phyloP scores from a whole-genome alignment of 2,113 vertebrate species.

The Chloebia gouldiae region DNA sequence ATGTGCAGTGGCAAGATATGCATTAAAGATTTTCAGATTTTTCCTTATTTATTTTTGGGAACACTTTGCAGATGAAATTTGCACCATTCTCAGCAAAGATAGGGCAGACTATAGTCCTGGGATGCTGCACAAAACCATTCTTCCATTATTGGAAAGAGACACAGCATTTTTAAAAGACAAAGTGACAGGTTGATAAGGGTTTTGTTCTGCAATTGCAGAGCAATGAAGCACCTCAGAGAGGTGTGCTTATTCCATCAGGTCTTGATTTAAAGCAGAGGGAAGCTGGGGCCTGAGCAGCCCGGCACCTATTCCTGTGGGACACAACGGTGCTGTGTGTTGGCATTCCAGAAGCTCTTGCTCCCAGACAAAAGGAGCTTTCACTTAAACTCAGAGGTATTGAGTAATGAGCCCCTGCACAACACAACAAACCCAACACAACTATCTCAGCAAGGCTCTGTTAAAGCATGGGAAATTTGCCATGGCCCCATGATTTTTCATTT shows the following conservation, averaged over 20 bases:
- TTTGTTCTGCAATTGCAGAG: not conserved
- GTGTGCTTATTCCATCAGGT: not conserved
- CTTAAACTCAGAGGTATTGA: not conserved
- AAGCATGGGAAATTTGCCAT: not conserved
- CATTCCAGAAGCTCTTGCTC: not conserved
- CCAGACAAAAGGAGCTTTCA: constrained; percentile 33
- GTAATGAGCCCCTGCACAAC: not conserved
- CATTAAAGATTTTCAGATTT: not conserved
- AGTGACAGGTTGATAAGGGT: not conserved
- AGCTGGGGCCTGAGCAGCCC: not conserved
- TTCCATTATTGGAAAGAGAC: accelerated
- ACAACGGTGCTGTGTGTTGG: not conserved
- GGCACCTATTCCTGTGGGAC: not conserved
- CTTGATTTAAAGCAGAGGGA: not conserved
- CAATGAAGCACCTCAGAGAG: accelerated
- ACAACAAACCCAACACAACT: not conserved
- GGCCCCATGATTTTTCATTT: not conserved
- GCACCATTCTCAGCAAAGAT: not conserved
- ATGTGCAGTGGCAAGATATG: not conserved
- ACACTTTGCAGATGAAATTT: not conserved
- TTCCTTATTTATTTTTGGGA: not conserved
- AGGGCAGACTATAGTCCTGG: not conserved
- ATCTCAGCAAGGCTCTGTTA: not conserved
- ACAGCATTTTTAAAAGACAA: not conserved
- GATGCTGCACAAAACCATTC: not conserved